Base-by-base conservation (phyloP, 2,888 invertebrate genomes). In the Morpho helenor region DNA sequence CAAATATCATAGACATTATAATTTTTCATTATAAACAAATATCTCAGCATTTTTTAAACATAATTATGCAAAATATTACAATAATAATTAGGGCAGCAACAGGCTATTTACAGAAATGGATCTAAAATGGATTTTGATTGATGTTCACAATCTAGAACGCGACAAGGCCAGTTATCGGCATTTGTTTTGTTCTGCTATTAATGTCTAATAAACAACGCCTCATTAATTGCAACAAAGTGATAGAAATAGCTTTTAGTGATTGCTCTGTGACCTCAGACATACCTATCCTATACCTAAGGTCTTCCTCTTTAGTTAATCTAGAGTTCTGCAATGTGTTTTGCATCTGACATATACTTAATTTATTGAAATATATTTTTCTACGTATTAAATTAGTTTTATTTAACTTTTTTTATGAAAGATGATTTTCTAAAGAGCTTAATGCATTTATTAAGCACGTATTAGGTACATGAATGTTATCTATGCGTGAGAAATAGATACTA, bases 91-190 rank as follows among this genome's bases (percentile, higher is more conserved):
- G 76, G 71, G 60, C 74, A 73, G 66, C 64, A 68, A 63, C 71
- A 68, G 68, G 74, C 76, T 75, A 74, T 77, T 75, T 74, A 72
- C 72, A 76, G 73, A 71, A 69, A 63, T 67, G 59, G 65, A 73
- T 70, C 70, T 74, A 73, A 78, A 77, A 74, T 75, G 68, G 72
- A 67, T 46, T 70, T 67, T 80, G 83, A 82, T 80, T 79, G 76
- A 82, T 77, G 70, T 68, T 63, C 61, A 68, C 70, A 77, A 82
- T 83, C 77, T 77, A 70, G 68, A 75, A 68, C 69, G 63, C 75
- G 80, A 80, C 84, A 86, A 86, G 86, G 84, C 76, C 80, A 81
- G 72, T 76, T 75, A 72, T 72, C 69, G 56, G 61, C 67, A 67
- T 70, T 68, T 73, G 78, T 79, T 77, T 74, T 74, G 75, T 78